phyloP scores from a whole-genome alignment of 2,113 vertebrate species.

The Phaethon lepturus region DNA sequence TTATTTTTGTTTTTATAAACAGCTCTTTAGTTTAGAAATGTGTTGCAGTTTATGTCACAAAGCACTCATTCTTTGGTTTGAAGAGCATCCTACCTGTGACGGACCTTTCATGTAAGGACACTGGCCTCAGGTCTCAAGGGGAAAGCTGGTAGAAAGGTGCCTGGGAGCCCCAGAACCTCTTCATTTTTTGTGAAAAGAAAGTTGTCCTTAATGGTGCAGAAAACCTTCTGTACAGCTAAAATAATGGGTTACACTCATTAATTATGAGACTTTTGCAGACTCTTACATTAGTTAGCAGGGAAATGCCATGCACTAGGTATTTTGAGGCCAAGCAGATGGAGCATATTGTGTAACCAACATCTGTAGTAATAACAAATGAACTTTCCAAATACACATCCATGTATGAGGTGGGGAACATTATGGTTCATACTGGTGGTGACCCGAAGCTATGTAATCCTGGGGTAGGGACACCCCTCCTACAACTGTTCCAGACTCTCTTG shows the following conservation, averaged over 20 bases:
- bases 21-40: not conserved
- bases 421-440: not conserved
- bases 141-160: no score
- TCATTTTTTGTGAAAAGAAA: no score
- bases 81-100: no score
- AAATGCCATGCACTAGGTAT: not conserved
- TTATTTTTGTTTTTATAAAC: not conserved
- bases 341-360: not conserved
- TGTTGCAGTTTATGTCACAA: not conserved
- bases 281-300: not conserved
- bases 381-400: not conserved
- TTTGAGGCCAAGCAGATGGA: not conserved
- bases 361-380: not conserved
- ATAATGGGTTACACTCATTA: not conserved
- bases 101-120: no score
- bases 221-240: no score
- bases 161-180: no score
- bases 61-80: not conserved
- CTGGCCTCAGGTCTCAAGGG: no score
- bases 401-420: not conserved
- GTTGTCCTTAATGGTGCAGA: no score
- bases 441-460: not conserved
- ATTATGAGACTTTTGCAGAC: not conserved
- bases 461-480: fast-evolving
- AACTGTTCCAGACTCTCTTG: not conserved